Percentiles rank a stretch among this genome's conserved stretches.
phyloP scores from a whole-genome alignment of 37 sponge, comb jelly and placozoan genomes.

The Chondrilla cf. caribensis region DNA sequence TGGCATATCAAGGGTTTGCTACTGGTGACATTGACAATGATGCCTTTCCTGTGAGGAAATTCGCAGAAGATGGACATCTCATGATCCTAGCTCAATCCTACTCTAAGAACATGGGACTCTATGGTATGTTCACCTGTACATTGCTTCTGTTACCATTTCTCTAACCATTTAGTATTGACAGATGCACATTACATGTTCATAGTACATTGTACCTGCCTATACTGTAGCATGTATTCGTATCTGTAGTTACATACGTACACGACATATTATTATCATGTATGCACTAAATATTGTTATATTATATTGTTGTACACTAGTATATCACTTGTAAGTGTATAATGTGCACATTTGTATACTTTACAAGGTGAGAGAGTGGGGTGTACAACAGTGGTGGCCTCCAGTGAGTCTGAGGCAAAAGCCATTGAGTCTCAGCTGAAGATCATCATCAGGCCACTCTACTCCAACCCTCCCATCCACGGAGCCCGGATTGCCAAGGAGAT shows the following conservation, averaged over 20 bases:
- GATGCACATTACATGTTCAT: too few relatives aligned
- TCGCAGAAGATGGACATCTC: slow-evolving; percentile 78
- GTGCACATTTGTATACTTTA: too few relatives aligned
- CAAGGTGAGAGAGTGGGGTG: slow-evolving; percentile 91
- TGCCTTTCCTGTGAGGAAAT: slow-evolving; percentile 82
- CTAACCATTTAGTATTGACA: not conserved
- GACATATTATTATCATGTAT: too few relatives aligned
- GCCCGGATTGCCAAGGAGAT: slow-evolving; percentile 84
- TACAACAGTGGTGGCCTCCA: slow-evolving; percentile 52
- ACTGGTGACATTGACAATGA: slow-evolving; percentile 84
- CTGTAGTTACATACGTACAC: too few relatives aligned
- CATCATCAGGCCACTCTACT: slow-evolving; percentile 89
- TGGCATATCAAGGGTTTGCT: slow-evolving; percentile 98
- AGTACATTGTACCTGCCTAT: too few relatives aligned
- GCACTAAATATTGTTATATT: too few relatives aligned
- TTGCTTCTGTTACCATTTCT: not conserved
- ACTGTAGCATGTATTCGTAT: too few relatives aligned
- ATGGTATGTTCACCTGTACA: slow-evolving; percentile 55
- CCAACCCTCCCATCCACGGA: slow-evolving; percentile 93
- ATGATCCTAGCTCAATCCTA: slow-evolving; percentile 89
- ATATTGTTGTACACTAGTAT: too few relatives aligned
- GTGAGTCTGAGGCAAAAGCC: slow-evolving; percentile 58
- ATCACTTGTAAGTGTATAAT: too few relatives aligned
- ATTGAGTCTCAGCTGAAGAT: slow-evolving; percentile 96
- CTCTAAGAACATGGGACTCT: slow-evolving; percentile 98